Evolutionary conservation across 2,113 vertebrate genomes (phyloP).

Genomic region (Hippocampus zosterae): DNA sequence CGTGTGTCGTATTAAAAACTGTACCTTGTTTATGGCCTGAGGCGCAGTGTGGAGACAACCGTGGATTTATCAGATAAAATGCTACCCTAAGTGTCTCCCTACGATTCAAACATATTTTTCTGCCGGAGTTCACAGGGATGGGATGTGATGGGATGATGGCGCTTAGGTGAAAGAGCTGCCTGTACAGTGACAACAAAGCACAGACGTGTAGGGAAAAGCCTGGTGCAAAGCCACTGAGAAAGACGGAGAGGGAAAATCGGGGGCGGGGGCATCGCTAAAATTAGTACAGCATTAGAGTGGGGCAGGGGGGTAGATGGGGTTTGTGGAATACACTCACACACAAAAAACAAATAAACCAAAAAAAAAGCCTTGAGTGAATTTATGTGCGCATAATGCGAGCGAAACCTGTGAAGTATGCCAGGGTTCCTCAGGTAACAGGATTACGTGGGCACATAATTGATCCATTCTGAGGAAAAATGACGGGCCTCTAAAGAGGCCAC

Average conservation of each 20-base stretch:
- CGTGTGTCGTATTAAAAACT: constrained; percentile 30
- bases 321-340: constrained; percentile 9
- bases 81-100: constrained; percentile 22
- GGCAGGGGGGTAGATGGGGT: neutral
- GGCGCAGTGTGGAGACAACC: constrained; percentile 19
- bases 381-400: constrained; percentile 93
- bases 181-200: constrained; percentile 44
- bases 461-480: constrained; percentile 98
- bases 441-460: constrained; percentile 99
- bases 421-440: constrained; percentile 99
- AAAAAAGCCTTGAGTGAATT: constrained; percentile 83
- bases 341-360: constrained; percentile 24
- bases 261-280: constrained; percentile 86
- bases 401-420: constrained; percentile 93
- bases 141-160: constrained; percentile 28
- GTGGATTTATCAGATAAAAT: constrained; percentile 41
- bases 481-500: constrained; percentile 94
- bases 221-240: constrained; percentile 33
- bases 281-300: constrained; percentile 63
- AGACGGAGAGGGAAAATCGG: constrained; percentile 35
- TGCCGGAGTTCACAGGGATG: constrained; percentile 3
- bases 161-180: constrained; percentile 31
- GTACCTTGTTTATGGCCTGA: constrained; percentile 38
- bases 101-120: constrained; percentile 22
- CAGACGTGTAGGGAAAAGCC: constrained; percentile 27